Evolutionary conservation across 2,888 invertebrate genomes (phyloP).

Genomic region (Athalia rosae): DNA sequence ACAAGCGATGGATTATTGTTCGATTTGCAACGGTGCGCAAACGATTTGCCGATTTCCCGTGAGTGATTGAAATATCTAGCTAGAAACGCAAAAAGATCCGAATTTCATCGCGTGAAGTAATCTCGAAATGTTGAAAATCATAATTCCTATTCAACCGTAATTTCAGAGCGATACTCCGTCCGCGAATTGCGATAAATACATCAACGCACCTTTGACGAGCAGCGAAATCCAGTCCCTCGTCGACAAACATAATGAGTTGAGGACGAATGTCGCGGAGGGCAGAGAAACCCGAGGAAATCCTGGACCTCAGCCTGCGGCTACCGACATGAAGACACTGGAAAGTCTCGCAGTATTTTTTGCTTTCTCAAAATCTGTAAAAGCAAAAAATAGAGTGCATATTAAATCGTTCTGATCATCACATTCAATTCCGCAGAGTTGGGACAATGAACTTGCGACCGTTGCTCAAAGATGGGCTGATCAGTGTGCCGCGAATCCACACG

Average conservation of each 20-base stretch:
- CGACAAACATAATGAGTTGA: conserved; percentile 52
- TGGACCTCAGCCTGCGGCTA: conserved; percentile 58
- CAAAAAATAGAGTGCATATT: too few species aligned
- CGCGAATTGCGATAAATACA: neutral
- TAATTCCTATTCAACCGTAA: neutral
- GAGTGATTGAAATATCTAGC: neutral
- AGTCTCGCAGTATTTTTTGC: conserved; percentile 8
- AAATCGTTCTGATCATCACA: too few species aligned
- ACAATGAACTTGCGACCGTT: conserved; percentile 68
- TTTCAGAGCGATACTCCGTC: conserved; percentile 19
- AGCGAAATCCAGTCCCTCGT: neutral
- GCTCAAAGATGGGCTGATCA: conserved; percentile 74
- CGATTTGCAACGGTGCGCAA: neutral
- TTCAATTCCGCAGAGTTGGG: conserved; percentile 56
- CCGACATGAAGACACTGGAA: conserved; percentile 54
- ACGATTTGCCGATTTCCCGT: conserved; percentile 22
- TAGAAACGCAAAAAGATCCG: too few species aligned
- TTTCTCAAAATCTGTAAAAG: too few species aligned
- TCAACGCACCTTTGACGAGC: neutral
- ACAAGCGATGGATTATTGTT: too few species aligned
- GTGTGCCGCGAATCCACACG: conserved; percentile 68
- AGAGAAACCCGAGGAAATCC: conserved; percentile 55
- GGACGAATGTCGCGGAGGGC: conserved; percentile 54
- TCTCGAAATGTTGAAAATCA: neutral
- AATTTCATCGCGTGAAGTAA: neutral